A percentile compares a stretch with the other conserved stretches of the same genome.
Evolutionary conservation across 2,888 invertebrate genomes (phyloP).

Genomic region (Hydrotaea diabolus): DNA sequence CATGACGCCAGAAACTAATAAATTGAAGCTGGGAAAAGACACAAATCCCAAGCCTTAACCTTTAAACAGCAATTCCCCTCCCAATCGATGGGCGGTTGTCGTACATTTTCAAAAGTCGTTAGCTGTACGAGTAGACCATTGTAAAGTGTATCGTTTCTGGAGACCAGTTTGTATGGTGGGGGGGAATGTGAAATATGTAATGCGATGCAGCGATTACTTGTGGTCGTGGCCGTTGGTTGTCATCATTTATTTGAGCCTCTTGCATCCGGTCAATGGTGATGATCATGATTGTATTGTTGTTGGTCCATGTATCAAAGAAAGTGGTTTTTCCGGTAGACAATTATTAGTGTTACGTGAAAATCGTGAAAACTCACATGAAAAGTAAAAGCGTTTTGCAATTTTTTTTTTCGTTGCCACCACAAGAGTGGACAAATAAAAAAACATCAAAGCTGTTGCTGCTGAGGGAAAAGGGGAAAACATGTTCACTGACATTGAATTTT

Average conservation of each 20-base stretch:
- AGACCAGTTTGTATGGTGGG: not conserved
- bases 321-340: slow-evolving; percentile 68
- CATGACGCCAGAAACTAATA: no score
- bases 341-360: slow-evolving; percentile 61
- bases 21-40: no score
- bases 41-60: no score
- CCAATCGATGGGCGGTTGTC: no score
- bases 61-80: no score
- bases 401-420: not conserved
- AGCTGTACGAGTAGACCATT: not conserved
- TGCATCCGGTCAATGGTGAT: slow-evolving; percentile 18
- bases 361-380: slow-evolving; percentile 45
- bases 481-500: slow-evolving; percentile 67
- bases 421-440: not conserved
- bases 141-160: slow-evolving; percentile 28
- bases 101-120: no score
- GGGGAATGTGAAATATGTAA: no score
- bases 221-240: no score
- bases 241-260: not conserved
- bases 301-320: slow-evolving; percentile 51
- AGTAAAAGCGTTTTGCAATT: slow-evolving; percentile 65
- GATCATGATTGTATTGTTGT: not conserved
- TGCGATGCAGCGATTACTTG: not conserved
- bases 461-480: slow-evolving; percentile 41
- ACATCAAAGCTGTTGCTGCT: not conserved